Base-by-base conservation (phyloP, 2,113 vertebrate species). In the Pseudois nayaur region DNA sequence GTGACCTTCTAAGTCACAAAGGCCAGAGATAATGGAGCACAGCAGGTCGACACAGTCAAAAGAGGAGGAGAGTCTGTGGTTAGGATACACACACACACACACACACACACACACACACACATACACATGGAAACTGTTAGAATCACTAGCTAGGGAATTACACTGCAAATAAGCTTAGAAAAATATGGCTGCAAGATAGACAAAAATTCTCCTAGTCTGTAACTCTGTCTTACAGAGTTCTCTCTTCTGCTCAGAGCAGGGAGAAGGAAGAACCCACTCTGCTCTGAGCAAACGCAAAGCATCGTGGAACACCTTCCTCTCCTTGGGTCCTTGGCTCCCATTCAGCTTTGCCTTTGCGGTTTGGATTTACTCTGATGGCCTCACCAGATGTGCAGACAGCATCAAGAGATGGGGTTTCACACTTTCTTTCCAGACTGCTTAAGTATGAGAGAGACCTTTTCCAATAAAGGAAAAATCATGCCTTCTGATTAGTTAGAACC, bases 21-120 rank as follows among this genome's bases (percentile, higher is more conserved):
- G 67, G 76, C 59, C 97, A 97, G 92, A 98, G 85, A 96, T 92
- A 95, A 97, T 97, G 89, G 95, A 82, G 60, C 95, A 71, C 95
- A 98, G 96, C 89, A 83, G 91, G 94, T 71, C 2, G 0, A 59
- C 7, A 3, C 14, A 78, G 64, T 96, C 36, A 48, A 92, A 94
- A 92, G 83, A 79, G 57, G 57, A 27, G 33, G 19, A 43, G 5
- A 48, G 60, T 81, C 52, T 55, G 40, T 40, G 71, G 50, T 78
- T 31, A 86, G 71, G 19, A 54, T 0, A 71, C 27, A 16, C 13
- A 62, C 43, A 23, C 60, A 57, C 9, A 6, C 59, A 52, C 33
- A 79, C 23, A 40, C 17, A 43, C 43, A 43, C 43, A 43, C 43
- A 23, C 60, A 57, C 9, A 6, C 59, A 52, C 33, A 79, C 23